Evolutionary conservation across 2,888 invertebrate genomes (phyloP).

Genomic region (Leptopterna dolabrata): DNA sequence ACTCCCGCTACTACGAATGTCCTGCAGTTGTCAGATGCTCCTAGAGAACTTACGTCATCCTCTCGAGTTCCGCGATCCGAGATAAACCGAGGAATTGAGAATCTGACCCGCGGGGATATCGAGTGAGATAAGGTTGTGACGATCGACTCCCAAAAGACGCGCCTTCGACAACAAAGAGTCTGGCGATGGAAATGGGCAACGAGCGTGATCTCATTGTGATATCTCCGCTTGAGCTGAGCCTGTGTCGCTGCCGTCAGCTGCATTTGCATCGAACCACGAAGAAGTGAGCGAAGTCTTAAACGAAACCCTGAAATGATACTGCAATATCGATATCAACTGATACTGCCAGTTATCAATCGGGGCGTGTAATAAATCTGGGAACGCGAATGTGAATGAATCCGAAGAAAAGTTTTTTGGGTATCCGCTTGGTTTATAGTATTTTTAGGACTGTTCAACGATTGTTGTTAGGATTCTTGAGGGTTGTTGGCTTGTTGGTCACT

Average conservation of each 20-base stretch:
- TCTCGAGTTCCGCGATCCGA: neutral
- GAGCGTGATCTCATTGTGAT: neutral
- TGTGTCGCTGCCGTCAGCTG: neutral
- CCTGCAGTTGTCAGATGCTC: neutral
- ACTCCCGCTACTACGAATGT: too few species aligned
- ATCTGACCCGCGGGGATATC: conserved; percentile 17
- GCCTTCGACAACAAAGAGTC: neutral
- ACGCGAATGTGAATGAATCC: neutral
- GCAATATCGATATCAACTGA: too few species aligned
- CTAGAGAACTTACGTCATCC: neutral
- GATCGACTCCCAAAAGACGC: neutral
- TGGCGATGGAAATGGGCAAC: neutral
- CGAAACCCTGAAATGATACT: neutral
- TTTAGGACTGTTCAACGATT: too few species aligned
- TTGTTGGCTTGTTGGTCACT: too few species aligned
- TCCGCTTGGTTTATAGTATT: too few species aligned
- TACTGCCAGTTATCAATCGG: neutral
- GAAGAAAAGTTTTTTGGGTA: too few species aligned
- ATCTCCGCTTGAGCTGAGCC: neutral
- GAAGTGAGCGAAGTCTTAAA: neutral
- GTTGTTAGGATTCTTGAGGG: too few species aligned
- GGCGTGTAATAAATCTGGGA: neutral
- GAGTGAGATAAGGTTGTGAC: conserved; percentile 15
- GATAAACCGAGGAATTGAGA: conserved; percentile 16
- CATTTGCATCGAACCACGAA: neutral